These are phyloP conservation scores for Macrobrachium rosenbergii DNA, from an alignment of 1,140 invertebrate genomes.

Conservation along the genomic window DNA sequence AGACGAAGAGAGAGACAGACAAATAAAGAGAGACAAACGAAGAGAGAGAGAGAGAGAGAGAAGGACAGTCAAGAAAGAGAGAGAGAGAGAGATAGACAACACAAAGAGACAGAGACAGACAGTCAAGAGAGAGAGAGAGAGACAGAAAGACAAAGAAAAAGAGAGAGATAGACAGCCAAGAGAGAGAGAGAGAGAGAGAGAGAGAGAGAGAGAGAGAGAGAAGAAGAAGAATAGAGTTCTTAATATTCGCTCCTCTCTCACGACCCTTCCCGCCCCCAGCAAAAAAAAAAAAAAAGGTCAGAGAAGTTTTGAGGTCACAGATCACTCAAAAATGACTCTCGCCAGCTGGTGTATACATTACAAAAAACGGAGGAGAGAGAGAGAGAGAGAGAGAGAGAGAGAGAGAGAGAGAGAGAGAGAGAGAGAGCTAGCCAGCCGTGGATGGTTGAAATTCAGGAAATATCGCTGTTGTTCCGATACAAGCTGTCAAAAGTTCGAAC, in stretches of 20 bases:
- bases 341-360: not conserved
- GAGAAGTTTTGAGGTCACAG: not conserved
- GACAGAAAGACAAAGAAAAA: no score
- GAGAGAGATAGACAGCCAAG: no score
- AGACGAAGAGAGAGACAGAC: no score
- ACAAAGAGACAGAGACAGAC: no score
- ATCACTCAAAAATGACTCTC: not conserved
- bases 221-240: not conserved
- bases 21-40: no score
- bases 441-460: not conserved
- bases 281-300: not conserved
- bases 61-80: no score
- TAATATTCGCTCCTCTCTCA: not conserved
- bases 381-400: constrained; percentile 36
- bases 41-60: not conserved
- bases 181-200: constrained; percentile 13
- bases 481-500: not conserved
- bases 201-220: constrained; percentile 20
- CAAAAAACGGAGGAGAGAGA: constrained; percentile 7
- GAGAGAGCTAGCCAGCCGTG: not conserved
- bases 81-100: no score
- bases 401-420: not conserved
- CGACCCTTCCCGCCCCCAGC: not conserved
- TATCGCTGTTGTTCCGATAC: not conserved
- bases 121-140: no score